phyloP scores from a whole-genome alignment of 2,113 vertebrate genomes.

The Maccullochella peelii region DNA sequence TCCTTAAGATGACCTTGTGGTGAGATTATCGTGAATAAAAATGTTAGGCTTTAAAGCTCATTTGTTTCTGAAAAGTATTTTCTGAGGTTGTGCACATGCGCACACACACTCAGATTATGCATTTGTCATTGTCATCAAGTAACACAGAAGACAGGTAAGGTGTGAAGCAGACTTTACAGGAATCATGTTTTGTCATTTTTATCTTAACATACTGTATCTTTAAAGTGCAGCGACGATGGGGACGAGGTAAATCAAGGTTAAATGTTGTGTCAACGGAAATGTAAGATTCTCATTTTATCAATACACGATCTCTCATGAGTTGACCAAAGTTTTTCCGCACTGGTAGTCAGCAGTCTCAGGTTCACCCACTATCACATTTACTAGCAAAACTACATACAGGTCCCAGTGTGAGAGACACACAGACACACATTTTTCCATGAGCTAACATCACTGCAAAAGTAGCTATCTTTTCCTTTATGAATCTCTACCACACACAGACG shows the following conservation, averaged over 20 bases:
- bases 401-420: not conserved
- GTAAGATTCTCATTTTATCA: constrained; percentile 61
- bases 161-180: not conserved
- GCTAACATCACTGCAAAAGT: not conserved
- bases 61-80: not conserved
- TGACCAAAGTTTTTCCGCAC: constrained; percentile 37
- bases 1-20: not conserved
- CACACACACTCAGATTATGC: not conserved
- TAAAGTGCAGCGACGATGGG: not conserved
- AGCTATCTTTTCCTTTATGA: not conserved
- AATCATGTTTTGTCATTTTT: not conserved
- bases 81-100: not conserved
- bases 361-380: constrained; percentile 51
- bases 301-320: constrained; percentile 63
- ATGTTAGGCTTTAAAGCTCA: not conserved
- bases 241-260: constrained; percentile 52
- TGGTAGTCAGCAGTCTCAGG: constrained; percentile 48
- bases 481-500: not conserved
- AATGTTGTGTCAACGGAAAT: constrained; percentile 42
- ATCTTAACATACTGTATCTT: not conserved
- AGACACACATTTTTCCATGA: constrained; percentile 36
- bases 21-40: not conserved
- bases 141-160: not conserved
- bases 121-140: not conserved
- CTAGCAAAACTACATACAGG: not conserved